Conservation (phyloP, 2,888 invertebrate species). For the Masnerella sp. region DNA sequence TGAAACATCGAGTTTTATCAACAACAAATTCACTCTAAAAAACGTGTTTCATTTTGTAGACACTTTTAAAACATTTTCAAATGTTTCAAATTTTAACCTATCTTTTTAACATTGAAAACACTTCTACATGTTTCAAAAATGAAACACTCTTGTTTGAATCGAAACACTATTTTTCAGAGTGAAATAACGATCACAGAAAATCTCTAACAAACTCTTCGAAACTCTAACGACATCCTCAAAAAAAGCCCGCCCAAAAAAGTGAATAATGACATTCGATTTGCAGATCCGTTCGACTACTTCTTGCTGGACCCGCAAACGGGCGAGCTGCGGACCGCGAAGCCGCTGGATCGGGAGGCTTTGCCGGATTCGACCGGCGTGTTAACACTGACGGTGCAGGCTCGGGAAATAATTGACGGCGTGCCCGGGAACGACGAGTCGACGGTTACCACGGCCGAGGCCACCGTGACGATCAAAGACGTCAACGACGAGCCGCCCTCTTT, state of each 20-base stretch:
- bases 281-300: constrained; percentile 94
- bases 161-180: too few relatives aligned
- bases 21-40: too few relatives aligned
- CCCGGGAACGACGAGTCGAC: constrained; percentile 84
- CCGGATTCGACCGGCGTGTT: constrained; percentile 88
- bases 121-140: too few relatives aligned
- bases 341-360: constrained; percentile 90
- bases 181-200: neutral
- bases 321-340: constrained; percentile 89
- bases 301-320: constrained; percentile 88
- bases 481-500: constrained; percentile 93
- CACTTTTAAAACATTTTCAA: too few relatives aligned
- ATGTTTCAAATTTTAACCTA: too few relatives aligned
- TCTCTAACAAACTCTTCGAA: neutral
- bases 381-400: constrained; percentile 87
- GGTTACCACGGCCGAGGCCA: constrained; percentile 85
- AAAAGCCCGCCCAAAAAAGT: neutral
- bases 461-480: constrained; percentile 91
- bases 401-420: constrained; percentile 86
- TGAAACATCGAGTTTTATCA: too few relatives aligned
- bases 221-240: neutral
- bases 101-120: too few relatives aligned
- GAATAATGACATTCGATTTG: constrained; percentile 8
- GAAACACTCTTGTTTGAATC: too few relatives aligned
- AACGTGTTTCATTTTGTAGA: too few relatives aligned